Evolutionary conservation across 1,140 invertebrate species (phyloP), one percentile per base, ranked within the genome.

Genomic region (Ostrea edulis): DNA sequence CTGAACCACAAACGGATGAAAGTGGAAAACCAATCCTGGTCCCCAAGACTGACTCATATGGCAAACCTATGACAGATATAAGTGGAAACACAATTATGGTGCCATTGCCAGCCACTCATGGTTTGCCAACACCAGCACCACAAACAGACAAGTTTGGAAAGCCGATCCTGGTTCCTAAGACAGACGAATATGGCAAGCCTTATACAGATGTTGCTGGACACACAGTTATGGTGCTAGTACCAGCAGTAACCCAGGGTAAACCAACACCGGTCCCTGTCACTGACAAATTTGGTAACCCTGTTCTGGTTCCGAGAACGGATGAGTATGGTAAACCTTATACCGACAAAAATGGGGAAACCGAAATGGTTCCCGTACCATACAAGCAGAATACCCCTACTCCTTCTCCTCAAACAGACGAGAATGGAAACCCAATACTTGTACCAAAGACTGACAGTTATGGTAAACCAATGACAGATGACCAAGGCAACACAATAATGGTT

Each of bases 151-250:
- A 62, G 2, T 89, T 68, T 44, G 52, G 84, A 71, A 83, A 90
- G 25, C 84, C 86, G 35, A 86, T 82, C 20, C 4, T 35, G 2
- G 68, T 55, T n/a, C 85, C 81, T 20, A 86, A 52, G 54, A 81
- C 86, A 85, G 83, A 88, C 82, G 55, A 82, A 65, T 83, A 25
- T 87, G 86, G 54, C n/a, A 84, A 44, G 29, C 86, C 86, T 20
- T 62, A 44, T 35, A 77, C 84, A 8, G 51, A 52, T 83, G 82
- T 52, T n/a, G 9, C n/a, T 3, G 82, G 82, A 83, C 22, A 83
- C 52, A 52, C 82, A 83, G n/a, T 83, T 51, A 8, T 83, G 8
- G 58, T 71, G 14, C 84, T 44, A 22, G 7, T 52, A 29, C 88
- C 68, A 77, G 35, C 11, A 44, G 35, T 44, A n/a, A 52, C 44